Base-by-base conservation (phyloP, 2,888 invertebrate species). In the Oligia strigilis region DNA sequence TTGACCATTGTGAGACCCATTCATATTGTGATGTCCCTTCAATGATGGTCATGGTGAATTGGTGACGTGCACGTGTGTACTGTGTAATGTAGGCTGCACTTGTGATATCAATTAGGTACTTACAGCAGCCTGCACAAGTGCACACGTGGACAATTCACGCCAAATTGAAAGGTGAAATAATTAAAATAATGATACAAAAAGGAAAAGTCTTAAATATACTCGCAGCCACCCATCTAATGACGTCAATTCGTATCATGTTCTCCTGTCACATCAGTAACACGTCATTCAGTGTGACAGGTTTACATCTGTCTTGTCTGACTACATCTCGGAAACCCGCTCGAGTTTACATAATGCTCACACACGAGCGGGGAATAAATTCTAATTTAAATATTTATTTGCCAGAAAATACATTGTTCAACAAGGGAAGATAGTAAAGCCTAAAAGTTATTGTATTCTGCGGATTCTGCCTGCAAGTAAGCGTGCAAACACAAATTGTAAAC, bases 1-100 rank as follows among this genome's bases (percentile, higher is more conserved):
- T 78, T 8, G 81, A 19, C 62, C 43, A 78, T 64, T 80, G 81
- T 79, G 72, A 52, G 9, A 1, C 55, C n/a, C 79, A 58, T 79
- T 78, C 79, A 80, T 36, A 79, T 8, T n/a, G 36, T 58, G 66
- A 46, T 43, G 72, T 29, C 49, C 29, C 62, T 36, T 36, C 43
- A 64, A 46, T 80, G 36, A 78, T 70, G 70, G 43, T 36, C 19
- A 72, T 19, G 52, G 46, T 29, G 29, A 29, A 29, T 29, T 29
- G 29, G 29, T 46, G 23, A 4, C 29, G 60, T 13, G 52, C 40
- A 29, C 66, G 69, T 60, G 40, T 36, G 3, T 36, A 36, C 36
- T 36, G 23, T 29, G 29, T 29, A 29, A 0, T 17, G 23, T 9
- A 11, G 52, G 49, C 13, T 60, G 60, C 29, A 62, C 60, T 14